These are phyloP conservation scores for Leptocoma aspasia DNA, from an alignment of 2,113 vertebrate genomes.

Conservation along the genomic window DNA sequence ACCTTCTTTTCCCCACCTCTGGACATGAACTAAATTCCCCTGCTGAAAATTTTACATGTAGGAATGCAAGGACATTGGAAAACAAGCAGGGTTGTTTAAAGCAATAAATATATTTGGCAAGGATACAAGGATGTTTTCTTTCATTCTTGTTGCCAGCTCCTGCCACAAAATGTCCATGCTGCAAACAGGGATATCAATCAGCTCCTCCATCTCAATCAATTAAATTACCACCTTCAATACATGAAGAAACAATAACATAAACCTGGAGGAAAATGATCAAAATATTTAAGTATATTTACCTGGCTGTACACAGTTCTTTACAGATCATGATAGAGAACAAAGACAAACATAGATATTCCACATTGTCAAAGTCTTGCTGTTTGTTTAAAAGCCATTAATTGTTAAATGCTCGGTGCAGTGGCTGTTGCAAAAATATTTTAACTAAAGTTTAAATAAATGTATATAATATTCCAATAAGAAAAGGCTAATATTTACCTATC, in stretches of 20 bases:
- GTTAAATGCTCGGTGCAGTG: background rate
- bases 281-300: background rate
- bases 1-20: background rate
- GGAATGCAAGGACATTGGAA: background rate
- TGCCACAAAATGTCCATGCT: background rate
- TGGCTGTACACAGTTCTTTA: background rate
- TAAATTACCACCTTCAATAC: background rate
- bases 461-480: background rate
- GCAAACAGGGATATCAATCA: background rate
- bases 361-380: background rate
- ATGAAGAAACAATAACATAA: background rate
- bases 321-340: background rate
- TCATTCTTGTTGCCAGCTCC: background rate
- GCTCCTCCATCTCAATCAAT: background rate
- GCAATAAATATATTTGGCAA: background rate
- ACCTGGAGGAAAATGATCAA: background rate
- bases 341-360: background rate
- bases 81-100: background rate
- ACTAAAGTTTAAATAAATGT: background rate
- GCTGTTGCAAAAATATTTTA: background rate
- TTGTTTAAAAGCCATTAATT: background rate
- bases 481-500: background rate
- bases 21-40: background rate
- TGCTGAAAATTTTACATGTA: background rate
- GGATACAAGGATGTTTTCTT: background rate